Conservation (phyloP, 1,140 invertebrate species). For the Steinernema feltiae region DNA sequence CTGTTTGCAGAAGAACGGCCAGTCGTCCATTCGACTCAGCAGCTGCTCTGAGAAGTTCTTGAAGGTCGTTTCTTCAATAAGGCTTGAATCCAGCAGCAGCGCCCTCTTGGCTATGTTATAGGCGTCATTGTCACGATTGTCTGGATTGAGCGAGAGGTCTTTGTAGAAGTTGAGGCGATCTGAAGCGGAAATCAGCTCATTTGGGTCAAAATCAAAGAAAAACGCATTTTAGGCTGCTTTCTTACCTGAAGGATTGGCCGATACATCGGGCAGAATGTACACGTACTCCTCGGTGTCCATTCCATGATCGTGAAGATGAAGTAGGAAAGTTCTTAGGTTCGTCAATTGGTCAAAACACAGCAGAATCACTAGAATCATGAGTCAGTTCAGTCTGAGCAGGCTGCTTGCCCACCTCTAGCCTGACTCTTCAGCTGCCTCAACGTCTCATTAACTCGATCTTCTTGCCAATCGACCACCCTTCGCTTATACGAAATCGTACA, state of each 20-base stretch:
- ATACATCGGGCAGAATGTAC: neutral
- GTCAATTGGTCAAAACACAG: neutral
- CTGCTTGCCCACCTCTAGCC: neutral
- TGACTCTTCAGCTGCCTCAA: neutral
- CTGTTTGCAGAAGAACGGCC: neutral
- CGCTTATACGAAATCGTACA: neutral
- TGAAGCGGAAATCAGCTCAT: neutral
- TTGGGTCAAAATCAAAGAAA: no score
- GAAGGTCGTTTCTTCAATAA: neutral
- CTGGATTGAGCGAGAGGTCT: slow-evolving; percentile 1
- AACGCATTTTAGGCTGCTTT: no score
- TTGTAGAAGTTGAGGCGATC: slow-evolving; percentile 9
- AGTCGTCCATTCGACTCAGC: neutral
- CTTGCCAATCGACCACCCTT: neutral
- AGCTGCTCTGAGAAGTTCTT: neutral
- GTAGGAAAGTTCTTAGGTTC: neutral
- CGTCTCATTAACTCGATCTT: neutral
- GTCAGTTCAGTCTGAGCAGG: no score
- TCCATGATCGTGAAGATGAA: neutral
- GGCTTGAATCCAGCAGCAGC: neutral
- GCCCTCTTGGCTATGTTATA: neutral
- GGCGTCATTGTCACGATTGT: slow-evolving; percentile 5
- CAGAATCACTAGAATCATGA: neutral
- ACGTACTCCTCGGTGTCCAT: neutral
- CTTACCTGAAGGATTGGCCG: neutral